Conservation (phyloP, 1,140 invertebrate genomes). For the Antheraea mylitta region DNA sequence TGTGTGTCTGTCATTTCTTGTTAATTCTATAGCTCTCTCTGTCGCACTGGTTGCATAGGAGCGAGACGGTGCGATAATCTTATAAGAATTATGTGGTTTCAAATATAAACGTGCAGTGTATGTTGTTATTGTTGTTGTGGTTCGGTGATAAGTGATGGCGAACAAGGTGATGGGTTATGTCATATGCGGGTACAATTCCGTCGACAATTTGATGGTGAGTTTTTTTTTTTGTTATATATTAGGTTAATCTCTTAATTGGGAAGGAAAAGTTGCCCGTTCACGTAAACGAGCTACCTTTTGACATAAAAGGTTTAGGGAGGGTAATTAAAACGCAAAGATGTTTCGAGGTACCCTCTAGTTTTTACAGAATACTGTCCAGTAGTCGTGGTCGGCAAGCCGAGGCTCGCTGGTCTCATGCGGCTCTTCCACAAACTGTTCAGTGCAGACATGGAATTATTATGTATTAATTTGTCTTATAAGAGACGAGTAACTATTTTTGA, state of each 20-base stretch:
- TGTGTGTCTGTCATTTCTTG: conserved; percentile 1
- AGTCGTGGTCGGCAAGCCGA: too few relatives aligned
- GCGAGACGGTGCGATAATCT: background rate
- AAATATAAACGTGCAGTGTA: conserved; percentile 7
- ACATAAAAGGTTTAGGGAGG: too few relatives aligned
- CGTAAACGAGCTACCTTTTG: too few relatives aligned
- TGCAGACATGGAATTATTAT: too few relatives aligned
- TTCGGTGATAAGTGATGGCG: conserved; percentile 37
- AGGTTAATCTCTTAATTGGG: background rate
- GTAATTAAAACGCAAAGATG: too few relatives aligned
- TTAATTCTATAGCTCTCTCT: conserved; percentile 21
- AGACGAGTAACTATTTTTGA: too few relatives aligned
- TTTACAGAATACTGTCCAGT: too few relatives aligned
- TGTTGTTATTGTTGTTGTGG: background rate
- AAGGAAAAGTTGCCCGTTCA: too few relatives aligned
- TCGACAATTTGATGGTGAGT: conserved; percentile 71
- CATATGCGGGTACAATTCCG: conserved; percentile 72
- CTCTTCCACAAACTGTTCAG: too few relatives aligned
- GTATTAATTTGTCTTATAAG: too few relatives aligned
- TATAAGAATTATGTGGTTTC: conserved; percentile 2
- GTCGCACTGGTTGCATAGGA: background rate
- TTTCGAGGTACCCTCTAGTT: too few relatives aligned
- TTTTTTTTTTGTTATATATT: conserved; percentile 3
- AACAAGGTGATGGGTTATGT: conserved; percentile 71
- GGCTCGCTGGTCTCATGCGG: too few relatives aligned